A percentile compares a stretch with the other conserved stretches of the same genome.
phyloP scores from a whole-genome alignment of 2,113 vertebrate species.

The Zootoca vivipara region DNA sequence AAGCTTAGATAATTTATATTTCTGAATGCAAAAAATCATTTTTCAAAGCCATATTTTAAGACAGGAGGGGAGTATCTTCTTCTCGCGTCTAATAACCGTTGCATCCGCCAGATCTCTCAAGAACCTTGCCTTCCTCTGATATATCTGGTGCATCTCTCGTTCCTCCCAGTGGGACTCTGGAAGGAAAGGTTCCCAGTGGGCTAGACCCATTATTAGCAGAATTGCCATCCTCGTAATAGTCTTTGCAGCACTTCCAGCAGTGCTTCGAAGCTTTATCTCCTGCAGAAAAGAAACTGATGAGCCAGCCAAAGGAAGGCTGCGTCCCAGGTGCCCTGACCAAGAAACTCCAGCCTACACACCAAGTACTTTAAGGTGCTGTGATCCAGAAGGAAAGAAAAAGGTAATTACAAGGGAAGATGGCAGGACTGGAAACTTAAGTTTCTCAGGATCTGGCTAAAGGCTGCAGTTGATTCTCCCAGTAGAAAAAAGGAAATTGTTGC shows the following conservation, averaged over 20 bases:
- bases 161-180: not conserved
- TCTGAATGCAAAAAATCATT: conserved; percentile 5
- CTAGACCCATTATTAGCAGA: not conserved
- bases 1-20: conserved; percentile 24
- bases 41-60: not conserved
- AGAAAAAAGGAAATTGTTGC: no score
- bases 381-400: not conserved
- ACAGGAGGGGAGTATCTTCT: not conserved
- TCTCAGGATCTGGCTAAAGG: not conserved
- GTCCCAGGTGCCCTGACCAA: not conserved
- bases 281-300: not conserved
- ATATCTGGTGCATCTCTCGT: no score
- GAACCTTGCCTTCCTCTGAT: not conserved
- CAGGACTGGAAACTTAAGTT: not conserved
- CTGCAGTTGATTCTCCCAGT: no score
- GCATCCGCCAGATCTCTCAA: not conserved
- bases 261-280: not conserved
- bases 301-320: no score
- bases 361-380: not conserved
- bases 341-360: no score
- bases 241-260: not conserved
- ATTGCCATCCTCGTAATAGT: not conserved
- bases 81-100: not conserved
- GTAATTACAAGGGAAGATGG: not conserved
- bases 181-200: not conserved